Base-by-base conservation (phyloP, 2,113 vertebrate species). In the Phalacrocorax pelagicus region DNA sequence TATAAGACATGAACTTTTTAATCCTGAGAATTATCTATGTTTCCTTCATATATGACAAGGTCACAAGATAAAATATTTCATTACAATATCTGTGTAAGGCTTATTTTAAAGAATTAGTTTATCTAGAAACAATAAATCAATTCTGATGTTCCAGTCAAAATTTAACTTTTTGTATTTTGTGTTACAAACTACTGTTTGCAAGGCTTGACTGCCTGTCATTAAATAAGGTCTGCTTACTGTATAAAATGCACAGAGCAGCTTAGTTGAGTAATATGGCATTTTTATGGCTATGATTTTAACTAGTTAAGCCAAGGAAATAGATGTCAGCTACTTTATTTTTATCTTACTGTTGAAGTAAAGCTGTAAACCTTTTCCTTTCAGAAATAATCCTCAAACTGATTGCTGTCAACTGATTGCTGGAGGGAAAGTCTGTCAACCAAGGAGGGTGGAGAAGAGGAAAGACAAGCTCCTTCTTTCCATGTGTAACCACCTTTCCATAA, bases 311-410 rank as follows among this genome's bases (percentile, higher is more conserved):
- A 89, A 34, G 12, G 42, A 96, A 95, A 96, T 12, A 84, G 57
- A 95, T 91, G 93, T 93, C 93, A 96, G 81, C 24, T 82, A 88
- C 36, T 88, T 88, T 92, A n/a, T 89, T 95, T 92, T 93, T 93
- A 83, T 96, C 90, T 81, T 63, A 77, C 51, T 82, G 58, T 86
- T 77, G 75, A 95, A 94, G 73, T 81, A 94, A 81, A 96, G 65
- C 88, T 89, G 69, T 91, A 94, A 96, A 97, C 83, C 80, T 87
- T 89, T 72, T 81, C 77, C 65, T 94, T 81, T 81, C 83, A 89
- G 88, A 95, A 96, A 94, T 94, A 95, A 86, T 92, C 91, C 54
- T 1, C 90, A 89, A 91, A 90, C 67, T 87, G 90, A 79, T 79
- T 78, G 84, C 80, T 96, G 88, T 89, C 95, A 92, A 89, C 77